Base-by-base conservation (phyloP, 2,888 invertebrate genomes). In the Nomada goodeniana region DNA sequence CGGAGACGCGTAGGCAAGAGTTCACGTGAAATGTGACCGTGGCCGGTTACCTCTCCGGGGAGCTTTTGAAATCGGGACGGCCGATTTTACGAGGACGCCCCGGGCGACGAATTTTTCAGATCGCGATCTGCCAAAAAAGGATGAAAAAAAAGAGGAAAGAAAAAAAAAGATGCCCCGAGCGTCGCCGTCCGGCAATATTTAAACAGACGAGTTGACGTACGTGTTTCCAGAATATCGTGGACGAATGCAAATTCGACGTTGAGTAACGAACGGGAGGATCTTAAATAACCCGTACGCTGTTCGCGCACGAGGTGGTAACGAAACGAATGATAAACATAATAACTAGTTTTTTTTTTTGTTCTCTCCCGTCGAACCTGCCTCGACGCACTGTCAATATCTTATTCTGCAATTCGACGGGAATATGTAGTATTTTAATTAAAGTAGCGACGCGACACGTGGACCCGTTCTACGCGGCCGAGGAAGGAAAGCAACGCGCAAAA, bases 21-120 rank as follows among this genome's bases (percentile, higher is more conserved):
- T 71, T 81, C 84, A 80, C 80, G 76, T 69, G 79, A 88, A 84
- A 83, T 80, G 76, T 81, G 72, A 84, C 74, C 85, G 78, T 47
- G 68, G 60, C 63, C 15, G 52, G 26, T 53, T 55, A 9, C 23
- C 42, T 55, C 47, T 13, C 42, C 59, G 26, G 52, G 50, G 76
- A 61, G 67, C 53, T 87, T 87, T 84, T 84, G 82, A 86, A 87
- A 87, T 72, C 82, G 59, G 68, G 68, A 77, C 69, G 68, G 11
- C n/a, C 60, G 65, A 50, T 42, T 36, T 55, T 53, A 64, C 60
- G 55, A 59, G 42, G 11, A 26, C 53, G 83, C 82, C 82, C 57
- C 52, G 53, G 82, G 82, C 83, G 60, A 42, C 68, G 74, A 83
- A 82, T 79, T 82, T 82, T 72, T 82, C 50, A 44, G 82, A 82